phyloP scores from a whole-genome alignment of 2,113 vertebrate species.

The Tupaia chinensis region DNA sequence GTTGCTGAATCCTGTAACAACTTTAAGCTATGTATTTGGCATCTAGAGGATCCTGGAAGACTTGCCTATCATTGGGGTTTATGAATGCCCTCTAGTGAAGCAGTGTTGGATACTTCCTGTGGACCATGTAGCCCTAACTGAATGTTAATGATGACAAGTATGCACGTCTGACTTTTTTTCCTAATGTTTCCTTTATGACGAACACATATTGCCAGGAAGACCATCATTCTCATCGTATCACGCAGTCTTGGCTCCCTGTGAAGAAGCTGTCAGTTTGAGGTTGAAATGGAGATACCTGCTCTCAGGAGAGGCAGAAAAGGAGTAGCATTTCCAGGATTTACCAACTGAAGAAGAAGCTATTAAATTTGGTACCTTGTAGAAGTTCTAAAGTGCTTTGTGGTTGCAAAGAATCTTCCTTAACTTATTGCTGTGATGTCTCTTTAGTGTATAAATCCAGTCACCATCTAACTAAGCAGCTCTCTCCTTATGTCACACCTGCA shows the following conservation, averaged over 20 bases:
- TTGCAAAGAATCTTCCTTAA: not conserved
- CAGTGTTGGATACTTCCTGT: not conserved
- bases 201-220: not conserved
- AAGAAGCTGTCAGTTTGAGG: not conserved
- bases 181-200: not conserved
- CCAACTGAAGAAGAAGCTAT: not conserved
- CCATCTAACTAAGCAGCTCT: not conserved
- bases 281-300: constrained; percentile 22
- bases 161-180: not conserved
- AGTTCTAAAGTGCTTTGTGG: not conserved
- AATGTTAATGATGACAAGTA: too few species aligned
- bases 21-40: not conserved
- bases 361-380: too few species aligned
- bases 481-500: not conserved
- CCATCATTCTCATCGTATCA: not conserved
- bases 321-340: not conserved
- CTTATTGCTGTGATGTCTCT: not conserved
- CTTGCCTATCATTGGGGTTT: not conserved
- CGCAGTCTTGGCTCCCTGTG: not conserved
- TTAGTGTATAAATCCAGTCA: not conserved
- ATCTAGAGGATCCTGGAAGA: not conserved
- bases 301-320: not conserved
- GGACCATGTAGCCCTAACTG: not conserved
- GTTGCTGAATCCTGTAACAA: not conserved
- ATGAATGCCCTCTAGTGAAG: not conserved